A percentile compares a stretch with the other conserved stretches of the same genome.
These are phyloP conservation scores for Pocillopora grandis DNA, from an alignment of 92 coral and sea anemone genomes.

Conservation along the genomic window DNA sequence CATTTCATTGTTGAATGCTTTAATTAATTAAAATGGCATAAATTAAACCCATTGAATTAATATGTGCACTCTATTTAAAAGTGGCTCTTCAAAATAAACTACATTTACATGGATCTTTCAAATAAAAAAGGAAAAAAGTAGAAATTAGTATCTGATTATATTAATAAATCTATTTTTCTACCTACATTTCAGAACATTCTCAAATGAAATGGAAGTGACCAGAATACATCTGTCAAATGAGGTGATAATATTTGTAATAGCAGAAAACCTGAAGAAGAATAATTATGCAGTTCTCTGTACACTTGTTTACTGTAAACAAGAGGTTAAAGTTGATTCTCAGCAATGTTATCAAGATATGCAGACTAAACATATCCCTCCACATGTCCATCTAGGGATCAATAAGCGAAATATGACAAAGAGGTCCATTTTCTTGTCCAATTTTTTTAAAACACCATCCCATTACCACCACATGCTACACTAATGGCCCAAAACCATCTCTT, in stretches of 20 bases:
- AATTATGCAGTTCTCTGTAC: constrained; percentile 1
- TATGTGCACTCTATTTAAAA: background rate
- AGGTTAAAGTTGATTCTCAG: background rate
- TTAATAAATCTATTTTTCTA: background rate
- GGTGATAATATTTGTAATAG: background rate
- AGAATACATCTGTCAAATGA: background rate
- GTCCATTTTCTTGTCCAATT: too few species aligned
- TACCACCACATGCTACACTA: too few species aligned
- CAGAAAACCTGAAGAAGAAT: background rate
- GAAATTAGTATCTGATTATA: background rate
- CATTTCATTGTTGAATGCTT: background rate
- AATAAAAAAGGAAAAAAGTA: background rate
- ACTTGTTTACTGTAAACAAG: background rate
- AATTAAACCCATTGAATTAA: background rate
- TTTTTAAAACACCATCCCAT: too few species aligned
- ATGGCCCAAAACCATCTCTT: too few species aligned
- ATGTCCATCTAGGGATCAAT: too few species aligned
- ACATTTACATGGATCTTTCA: background rate
- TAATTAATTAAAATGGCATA: background rate
- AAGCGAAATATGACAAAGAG: too few species aligned
- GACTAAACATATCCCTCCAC: too few species aligned
- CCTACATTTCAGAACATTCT: background rate
- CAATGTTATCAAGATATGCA: too few species aligned
- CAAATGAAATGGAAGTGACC: background rate
- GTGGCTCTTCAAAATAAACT: background rate